Percentiles rank a stretch among this genome's conserved stretches.
Evolutionary conservation across 2,888 invertebrate species (phyloP).

Genomic region (Trichacis sp.): DNA sequence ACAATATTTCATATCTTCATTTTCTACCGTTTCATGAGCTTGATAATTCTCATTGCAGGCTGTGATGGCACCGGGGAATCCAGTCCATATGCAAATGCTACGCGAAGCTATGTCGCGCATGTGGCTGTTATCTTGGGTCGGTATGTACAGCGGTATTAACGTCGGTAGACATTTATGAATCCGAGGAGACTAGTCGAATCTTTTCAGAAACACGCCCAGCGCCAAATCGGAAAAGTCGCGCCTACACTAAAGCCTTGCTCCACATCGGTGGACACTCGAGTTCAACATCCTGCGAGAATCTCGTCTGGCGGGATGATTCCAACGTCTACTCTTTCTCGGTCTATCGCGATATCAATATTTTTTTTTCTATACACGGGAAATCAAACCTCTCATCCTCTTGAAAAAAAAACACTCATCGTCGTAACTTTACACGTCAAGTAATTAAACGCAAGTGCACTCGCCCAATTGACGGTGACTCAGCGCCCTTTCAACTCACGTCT

Average conservation of each 20-base stretch:
- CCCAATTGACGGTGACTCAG: slow-evolving; percentile 22
- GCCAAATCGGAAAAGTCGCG: slow-evolving; percentile 33
- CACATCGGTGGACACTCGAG: slow-evolving; percentile 46
- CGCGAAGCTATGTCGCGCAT: slow-evolving; percentile 21
- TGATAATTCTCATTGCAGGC: background rate
- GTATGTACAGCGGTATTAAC: slow-evolving; percentile 22
- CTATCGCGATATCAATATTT: background rate
- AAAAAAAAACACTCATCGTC: no score
- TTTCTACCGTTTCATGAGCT: no score
- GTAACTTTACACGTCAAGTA: no score
- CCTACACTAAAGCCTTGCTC: slow-evolving; percentile 40
- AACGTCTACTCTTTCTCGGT: slow-evolving; percentile 11
- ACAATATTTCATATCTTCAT: no score
- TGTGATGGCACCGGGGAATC: slow-evolving; percentile 13
- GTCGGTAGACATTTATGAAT: slow-evolving; percentile 15
- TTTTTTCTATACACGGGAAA: background rate
- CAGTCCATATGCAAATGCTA: slow-evolving; percentile 39
- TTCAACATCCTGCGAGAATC: slow-evolving; percentile 57
- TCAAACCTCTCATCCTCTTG: no score
- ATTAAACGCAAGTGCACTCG: slow-evolving; percentile 10
- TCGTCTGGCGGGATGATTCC: slow-evolving; percentile 38
- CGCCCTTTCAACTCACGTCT: slow-evolving; percentile 27
- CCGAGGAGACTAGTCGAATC: slow-evolving; percentile 28
- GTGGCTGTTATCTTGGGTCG: slow-evolving; percentile 31
- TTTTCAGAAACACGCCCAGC: slow-evolving; percentile 25